Evolutionary conservation across 1,140 invertebrate genomes (phyloP).

Genomic region (Carcinoscorpius rotundicauda): DNA sequence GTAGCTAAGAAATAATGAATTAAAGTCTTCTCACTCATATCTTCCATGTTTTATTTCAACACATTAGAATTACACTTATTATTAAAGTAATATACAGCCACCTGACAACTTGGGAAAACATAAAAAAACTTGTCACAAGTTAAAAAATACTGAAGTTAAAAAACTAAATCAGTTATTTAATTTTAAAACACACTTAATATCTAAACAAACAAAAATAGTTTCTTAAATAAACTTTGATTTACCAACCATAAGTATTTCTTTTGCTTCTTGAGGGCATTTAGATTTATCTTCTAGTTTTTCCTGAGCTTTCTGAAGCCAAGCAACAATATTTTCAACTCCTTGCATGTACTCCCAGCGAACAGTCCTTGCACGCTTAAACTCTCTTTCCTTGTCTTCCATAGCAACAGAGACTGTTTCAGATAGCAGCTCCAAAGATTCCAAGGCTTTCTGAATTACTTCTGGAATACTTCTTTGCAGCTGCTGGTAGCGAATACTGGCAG

Average conservation of each 20-base stretch:
- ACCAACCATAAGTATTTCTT: slow-evolving; percentile 46
- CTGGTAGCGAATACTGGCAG: slow-evolving; percentile 52
- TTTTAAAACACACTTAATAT: no score
- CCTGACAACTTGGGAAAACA: no score
- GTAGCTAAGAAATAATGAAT: no score
- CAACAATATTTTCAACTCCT: slow-evolving; percentile 64
- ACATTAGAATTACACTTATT: no score
- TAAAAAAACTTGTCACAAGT: no score
- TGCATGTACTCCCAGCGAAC: slow-evolving; percentile 60
- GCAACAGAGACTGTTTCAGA: slow-evolving; percentile 57
- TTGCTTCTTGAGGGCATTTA: slow-evolving; percentile 57
- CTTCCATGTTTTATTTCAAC: no score
- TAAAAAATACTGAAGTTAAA: no score
- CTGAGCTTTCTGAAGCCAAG: slow-evolving; percentile 69
- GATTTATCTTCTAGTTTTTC: slow-evolving; percentile 65
- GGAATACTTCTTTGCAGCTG: slow-evolving; percentile 53
- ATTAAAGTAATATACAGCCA: no score
- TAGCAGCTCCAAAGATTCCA: slow-evolving; percentile 41
- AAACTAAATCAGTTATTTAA: no score
- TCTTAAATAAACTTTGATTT: background rate
- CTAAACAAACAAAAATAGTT: no score
- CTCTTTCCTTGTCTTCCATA: slow-evolving; percentile 71
- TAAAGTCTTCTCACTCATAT: no score
- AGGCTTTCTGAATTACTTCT: slow-evolving; percentile 45
- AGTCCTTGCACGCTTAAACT: slow-evolving; percentile 69